Percentiles rank a stretch among this genome's conserved stretches.
Conservation (phyloP, 2,113 vertebrate genomes). For the Pholis gunnellus region DNA sequence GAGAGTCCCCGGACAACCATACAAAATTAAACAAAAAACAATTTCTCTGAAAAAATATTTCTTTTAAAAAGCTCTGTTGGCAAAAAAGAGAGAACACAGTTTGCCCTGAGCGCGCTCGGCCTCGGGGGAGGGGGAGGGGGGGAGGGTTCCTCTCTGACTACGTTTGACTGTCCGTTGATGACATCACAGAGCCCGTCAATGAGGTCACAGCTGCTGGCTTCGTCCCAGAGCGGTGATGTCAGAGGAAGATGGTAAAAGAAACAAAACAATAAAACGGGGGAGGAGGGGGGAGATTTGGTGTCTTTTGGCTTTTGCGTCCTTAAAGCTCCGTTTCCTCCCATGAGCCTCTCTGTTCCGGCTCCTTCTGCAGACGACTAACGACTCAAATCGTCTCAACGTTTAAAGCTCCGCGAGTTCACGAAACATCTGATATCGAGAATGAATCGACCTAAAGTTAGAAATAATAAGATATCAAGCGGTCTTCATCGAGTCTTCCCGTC, state of each 20-base stretch:
- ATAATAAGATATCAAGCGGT: too few species aligned
- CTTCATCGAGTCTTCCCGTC: too few species aligned
- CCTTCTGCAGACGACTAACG: background rate
- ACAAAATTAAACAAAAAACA: slow-evolving; percentile 69
- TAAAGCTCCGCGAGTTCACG: too few species aligned
- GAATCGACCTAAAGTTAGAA: too few species aligned
- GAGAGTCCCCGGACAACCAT: slow-evolving; percentile 38
- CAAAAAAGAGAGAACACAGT: slow-evolving; percentile 61
- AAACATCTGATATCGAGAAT: too few species aligned
- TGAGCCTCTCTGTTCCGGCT: background rate
- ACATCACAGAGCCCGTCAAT: slow-evolving; percentile 14
- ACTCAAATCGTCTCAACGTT: background rate
- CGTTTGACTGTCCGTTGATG: slow-evolving; percentile 3
- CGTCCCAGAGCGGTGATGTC: slow-evolving; percentile 27
- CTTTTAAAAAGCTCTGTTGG: slow-evolving; percentile 81
- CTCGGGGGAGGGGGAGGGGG: background rate
- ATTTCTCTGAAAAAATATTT: slow-evolving; percentile 76
- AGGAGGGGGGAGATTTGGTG: too few species aligned
- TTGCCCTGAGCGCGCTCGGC: slow-evolving; percentile 73
- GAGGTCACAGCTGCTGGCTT: slow-evolving; percentile 27
- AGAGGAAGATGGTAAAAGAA: background rate
- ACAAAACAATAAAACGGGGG: too few species aligned
- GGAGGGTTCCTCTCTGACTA: too few species aligned
- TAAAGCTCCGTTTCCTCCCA: background rate
- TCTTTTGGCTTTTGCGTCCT: background rate